Evolutionary conservation across 2,113 vertebrate species (phyloP).

Genomic region (Salvator merianae): DNA sequence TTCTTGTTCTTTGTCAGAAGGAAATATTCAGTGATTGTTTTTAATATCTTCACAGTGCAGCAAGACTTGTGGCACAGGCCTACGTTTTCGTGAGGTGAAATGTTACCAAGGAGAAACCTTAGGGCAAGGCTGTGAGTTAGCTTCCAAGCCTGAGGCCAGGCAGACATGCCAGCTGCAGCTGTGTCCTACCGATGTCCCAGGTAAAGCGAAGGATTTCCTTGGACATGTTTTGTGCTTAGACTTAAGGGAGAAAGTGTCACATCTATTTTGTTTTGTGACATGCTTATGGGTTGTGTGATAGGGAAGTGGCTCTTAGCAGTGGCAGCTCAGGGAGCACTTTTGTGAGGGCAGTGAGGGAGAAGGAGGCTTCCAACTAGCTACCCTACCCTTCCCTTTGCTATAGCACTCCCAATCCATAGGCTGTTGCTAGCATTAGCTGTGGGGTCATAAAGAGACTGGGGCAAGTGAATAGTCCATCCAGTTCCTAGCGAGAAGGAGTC

Average conservation of each 20-base stretch:
- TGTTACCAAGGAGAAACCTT: constrained; percentile 83
- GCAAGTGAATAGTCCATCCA: not conserved
- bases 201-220: constrained; percentile 44
- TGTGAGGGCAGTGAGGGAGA: too few species aligned
- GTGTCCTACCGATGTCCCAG: constrained; percentile 78
- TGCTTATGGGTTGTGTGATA: not conserved
- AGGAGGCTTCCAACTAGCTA: too few species aligned
- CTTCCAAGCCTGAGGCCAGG: constrained; percentile 76
- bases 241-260: not conserved
- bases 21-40: not conserved
- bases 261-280: not conserved
- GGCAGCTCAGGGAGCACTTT: not conserved
- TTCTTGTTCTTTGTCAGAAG: too few species aligned
- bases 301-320: not conserved
- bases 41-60: constrained; percentile 76
- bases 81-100: constrained; percentile 83
- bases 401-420: too few species aligned
- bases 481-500: not conserved
- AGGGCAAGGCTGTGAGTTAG: constrained; percentile 79
- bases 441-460: not conserved
- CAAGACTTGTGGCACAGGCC: constrained; percentile 83
- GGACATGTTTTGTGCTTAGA: not conserved
- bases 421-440: not conserved
- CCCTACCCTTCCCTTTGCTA: too few species aligned
- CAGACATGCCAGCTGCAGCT: constrained; percentile 77